Evolutionary conservation across 2,113 vertebrate species (phyloP), one percentile per base, ranked within the genome.

Genomic region (Hiodon alosoides): DNA sequence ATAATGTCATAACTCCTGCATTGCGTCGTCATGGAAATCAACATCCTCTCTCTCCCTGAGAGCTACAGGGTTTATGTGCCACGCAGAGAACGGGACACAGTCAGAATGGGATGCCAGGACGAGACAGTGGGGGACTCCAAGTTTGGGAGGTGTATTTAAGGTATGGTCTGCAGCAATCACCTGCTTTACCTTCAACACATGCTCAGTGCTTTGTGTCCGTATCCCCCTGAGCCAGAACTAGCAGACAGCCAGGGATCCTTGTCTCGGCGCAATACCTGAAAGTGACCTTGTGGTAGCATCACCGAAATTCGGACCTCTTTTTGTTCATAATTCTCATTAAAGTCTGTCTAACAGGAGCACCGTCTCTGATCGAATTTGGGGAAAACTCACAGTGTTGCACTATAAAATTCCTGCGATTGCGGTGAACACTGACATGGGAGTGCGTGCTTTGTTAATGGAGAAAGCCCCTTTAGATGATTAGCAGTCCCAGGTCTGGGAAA

Each of bases 1-100:
- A 67, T 11, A 68, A 62, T 62, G 53, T 59, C 54, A 58, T 72
- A 72, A 62, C 59, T 72, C 51, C 72, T 54, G 62, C 61, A 66
- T 55, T 48, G 14, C 64, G 73, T 67, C 67, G 73, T 67, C 73
- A 67, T 57, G 62, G 73, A 58, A 58, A 74, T 74, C 47, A 54
- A 51, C 72, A 62, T 53, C 4, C n/a, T 67, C 62, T 47, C 72
- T 5, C 66, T 55, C 51, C 72, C 16, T 4, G 6, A 46, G 52
- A 64, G 46, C 8, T 54, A 17, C 31, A 57, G 5, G 46, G 64
- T 66, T 58, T 55, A 5, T 57, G 14, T 55, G 48, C 11, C 3
- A 4, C 5, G 14, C 48, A 11, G 67, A 67, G 31, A 31, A 31
- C 31, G 31, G 31, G 31, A 53, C 51, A 58, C 64, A 50, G 53